A percentile compares a stretch with the other conserved stretches of the same genome.
phyloP scores from a whole-genome alignment of 2,113 vertebrate species.

The Cacatua alba region DNA sequence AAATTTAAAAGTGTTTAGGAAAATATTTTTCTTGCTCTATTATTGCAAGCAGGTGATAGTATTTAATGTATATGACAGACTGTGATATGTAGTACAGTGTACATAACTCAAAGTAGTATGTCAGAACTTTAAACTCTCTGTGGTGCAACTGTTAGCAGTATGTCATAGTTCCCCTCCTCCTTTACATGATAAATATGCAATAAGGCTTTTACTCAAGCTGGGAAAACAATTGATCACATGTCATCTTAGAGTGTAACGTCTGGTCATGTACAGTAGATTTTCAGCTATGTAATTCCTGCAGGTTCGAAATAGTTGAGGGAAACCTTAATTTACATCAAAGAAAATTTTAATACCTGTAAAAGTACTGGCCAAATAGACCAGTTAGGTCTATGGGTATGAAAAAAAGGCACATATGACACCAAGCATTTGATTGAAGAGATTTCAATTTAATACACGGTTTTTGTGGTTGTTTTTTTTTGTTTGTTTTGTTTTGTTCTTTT shows the following conservation, averaged over 20 bases:
- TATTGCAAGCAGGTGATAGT: neutral
- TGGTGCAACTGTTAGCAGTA: neutral
- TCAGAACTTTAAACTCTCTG: neutral
- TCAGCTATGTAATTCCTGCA: neutral
- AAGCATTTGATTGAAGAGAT: neutral
- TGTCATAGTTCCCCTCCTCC: too few species aligned
- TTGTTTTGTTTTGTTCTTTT: neutral
- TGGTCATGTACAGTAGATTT: neutral
- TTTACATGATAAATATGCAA: neutral
- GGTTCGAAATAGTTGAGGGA: neutral
- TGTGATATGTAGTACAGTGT: neutral
- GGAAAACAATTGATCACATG: neutral
- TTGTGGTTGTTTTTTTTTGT: fast-evolving
- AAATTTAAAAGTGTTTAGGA: neutral
- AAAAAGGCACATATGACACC: neutral
- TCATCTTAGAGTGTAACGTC: neutral
- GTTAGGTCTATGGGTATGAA: neutral
- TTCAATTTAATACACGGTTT: neutral
- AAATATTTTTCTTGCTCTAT: neutral
- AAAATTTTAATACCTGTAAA: neutral
- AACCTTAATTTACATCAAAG: neutral
- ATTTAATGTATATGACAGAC: neutral
- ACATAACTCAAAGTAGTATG: neutral
- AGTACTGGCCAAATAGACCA: neutral
- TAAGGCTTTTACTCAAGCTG: neutral